Evolutionary conservation across 2,113 vertebrate genomes (phyloP), one percentile per base, ranked within the genome.

Genomic region (Bostrychus sinensis): DNA sequence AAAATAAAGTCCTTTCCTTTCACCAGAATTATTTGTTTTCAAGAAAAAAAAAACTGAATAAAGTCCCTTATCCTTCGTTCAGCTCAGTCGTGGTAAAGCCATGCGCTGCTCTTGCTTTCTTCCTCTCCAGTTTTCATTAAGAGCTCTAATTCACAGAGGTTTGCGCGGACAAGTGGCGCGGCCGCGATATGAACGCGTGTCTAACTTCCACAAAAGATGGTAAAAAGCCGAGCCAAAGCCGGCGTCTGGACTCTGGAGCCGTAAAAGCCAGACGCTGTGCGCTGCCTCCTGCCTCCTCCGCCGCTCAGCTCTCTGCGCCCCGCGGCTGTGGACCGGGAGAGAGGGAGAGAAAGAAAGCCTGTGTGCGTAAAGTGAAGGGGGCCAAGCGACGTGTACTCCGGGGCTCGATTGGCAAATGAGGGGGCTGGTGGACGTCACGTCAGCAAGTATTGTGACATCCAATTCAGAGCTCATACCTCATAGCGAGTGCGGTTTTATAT

Each of bases 371-470:
- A 48, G 23, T 7, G 22, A 28, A 3, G 28, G 50, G 28, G 16
- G 14, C 26, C 16, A n/a, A 1, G 62, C 25, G 51, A 41, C 17
- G 53, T 46, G 42, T 70, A 26, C 78, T 67, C 60, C 45, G 28
- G 72, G 70, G 57, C 50, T 76, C 58, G 59, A 75, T 70, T 62
- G 75, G 70, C 76, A 85, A 80, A 84, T 78, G 70, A 60, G 68
- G 51, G 45, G 56, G 45, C 77, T 69, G 79, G 67, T 36, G 65
- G 48, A 73, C 43, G 41, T 80, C 80, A 80, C 83, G 85, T 87
- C 81, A 80, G 74, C 79, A 78, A 76, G 38, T 65, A 57, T 43
- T 55, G 66, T 81, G 56, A 41, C 74, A 54, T 62, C 48, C 28
- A 59, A 66, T 50, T 72, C 57, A 43, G 20, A 46, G 11, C 45